These are phyloP conservation scores for Neogale vison DNA, from an alignment of 2,113 vertebrate genomes.

Conservation along the genomic window DNA sequence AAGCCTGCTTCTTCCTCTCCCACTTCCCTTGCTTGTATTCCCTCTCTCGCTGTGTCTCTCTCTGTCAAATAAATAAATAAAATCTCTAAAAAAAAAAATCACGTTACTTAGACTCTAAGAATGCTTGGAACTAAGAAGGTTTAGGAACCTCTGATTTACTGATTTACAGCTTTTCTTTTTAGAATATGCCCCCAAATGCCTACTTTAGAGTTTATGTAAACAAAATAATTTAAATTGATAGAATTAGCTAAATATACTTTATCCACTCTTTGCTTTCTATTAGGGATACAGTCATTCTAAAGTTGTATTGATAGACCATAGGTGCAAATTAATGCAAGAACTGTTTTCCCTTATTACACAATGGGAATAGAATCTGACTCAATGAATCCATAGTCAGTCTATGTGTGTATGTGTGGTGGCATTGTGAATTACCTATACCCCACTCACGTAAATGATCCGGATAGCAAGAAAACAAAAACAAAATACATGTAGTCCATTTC, in stretches of 20 bases:
- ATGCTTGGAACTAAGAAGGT: neutral
- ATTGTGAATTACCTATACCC: neutral
- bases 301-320: neutral
- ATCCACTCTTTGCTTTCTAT: neutral
- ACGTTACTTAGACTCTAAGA: neutral
- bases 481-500: neutral
- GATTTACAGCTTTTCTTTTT: neutral
- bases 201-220: neutral
- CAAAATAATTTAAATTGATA: neutral
- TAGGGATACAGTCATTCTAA: neutral
- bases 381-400: neutral
- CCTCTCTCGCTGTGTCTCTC: too few relatives aligned
- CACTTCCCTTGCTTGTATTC: too few relatives aligned
- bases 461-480: neutral
- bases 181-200: neutral
- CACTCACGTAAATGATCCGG: neutral
- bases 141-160: neutral
- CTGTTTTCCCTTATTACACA: neutral
- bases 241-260: neutral
- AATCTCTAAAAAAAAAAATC: neutral
- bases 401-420: neutral
- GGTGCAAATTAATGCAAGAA: neutral
- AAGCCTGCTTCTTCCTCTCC: too few relatives aligned
- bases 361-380: neutral
- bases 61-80: too few relatives aligned